These are phyloP conservation scores for Allacma fusca DNA, from an alignment of 2,888 invertebrate genomes.

Conservation along the genomic window DNA sequence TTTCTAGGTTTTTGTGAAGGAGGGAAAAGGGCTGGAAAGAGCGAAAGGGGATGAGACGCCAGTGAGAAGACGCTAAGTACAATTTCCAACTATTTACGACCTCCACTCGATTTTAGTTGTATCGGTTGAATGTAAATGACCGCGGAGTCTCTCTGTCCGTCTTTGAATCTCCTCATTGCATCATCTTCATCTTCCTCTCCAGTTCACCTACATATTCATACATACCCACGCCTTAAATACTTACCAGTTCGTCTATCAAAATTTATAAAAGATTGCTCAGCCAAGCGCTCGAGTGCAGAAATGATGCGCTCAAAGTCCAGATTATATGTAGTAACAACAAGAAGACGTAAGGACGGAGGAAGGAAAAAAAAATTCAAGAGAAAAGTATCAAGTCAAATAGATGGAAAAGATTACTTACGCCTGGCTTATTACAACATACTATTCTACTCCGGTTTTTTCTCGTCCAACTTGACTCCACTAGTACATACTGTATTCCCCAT, in stretches of 20 bases:
- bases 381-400: conserved; percentile 7
- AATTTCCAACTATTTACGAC: conserved; percentile 41
- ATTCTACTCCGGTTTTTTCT: conserved; percentile 11
- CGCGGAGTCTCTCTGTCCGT: conserved; percentile 9
- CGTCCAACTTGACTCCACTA: background rate
- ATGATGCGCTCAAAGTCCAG: conserved; percentile 3
- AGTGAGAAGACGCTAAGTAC: conserved; percentile 35
- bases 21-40: background rate
- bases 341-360: background rate
- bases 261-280: conserved; percentile 11
- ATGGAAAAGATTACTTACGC: conserved; percentile 16
- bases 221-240: background rate
- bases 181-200: background rate
- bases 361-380: no score
- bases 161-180: background rate
- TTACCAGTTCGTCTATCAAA: background rate
- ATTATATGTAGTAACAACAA: background rate
- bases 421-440: background rate
- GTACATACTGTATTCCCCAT: background rate
- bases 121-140: conserved; percentile 16
- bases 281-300: background rate
- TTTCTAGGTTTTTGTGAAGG: background rate
- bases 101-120: conserved; percentile 32
- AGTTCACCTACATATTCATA: conserved; percentile 10
- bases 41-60: conserved; percentile 31